Base-by-base conservation (phyloP, 2,113 vertebrate species). In the Hyperoodon ampullatus region DNA sequence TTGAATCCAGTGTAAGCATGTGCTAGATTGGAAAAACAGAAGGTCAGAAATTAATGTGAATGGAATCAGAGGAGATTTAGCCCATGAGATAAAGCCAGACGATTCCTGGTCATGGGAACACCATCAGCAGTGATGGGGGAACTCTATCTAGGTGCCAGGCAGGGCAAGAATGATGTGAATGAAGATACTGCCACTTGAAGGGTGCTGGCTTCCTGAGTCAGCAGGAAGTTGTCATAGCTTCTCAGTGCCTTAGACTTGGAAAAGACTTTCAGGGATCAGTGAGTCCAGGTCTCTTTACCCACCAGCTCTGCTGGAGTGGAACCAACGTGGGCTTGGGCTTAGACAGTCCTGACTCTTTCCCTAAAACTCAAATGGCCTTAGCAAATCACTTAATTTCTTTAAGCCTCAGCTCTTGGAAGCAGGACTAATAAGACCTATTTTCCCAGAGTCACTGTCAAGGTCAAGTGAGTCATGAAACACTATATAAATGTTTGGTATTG, bases 361-460 rank as follows among this genome's bases (percentile, higher is more conserved):
- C 58, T 89, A 9, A 3, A 77, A 63, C 28, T 26, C 30, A n/a
- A 75, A 61, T 66, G 35, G 16, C 66, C 53, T 93, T 58, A 84
- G 44, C 28, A 88, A 70, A 77, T 72, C 68, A 39, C 84, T 75
- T 47, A 42, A 30, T 23, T 55, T 93, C 28, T 68, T 3, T 12
- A 30, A 88, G 21, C 7, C 91, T 72, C 42, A 88, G 60, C 72
- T 94, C 88, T 90, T 96, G 58, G 70, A 94, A 44, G 26, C 15
- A 63, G 21, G 35, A 11, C 28, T 39, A 86, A 50, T 71, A 30
- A 90, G 35, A 75, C 42, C 75, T 81, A 55, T 68, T 68, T 63
- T 55, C 44, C 30, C 19, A 78, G 44, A 78, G 68, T 63, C 53
- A 33, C 39, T 33, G 5, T 65, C 71, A 96, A 63, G 44, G 16